Conservation (phyloP, 2,797 vertebrate species). For the Scarus forsteni region DNA sequence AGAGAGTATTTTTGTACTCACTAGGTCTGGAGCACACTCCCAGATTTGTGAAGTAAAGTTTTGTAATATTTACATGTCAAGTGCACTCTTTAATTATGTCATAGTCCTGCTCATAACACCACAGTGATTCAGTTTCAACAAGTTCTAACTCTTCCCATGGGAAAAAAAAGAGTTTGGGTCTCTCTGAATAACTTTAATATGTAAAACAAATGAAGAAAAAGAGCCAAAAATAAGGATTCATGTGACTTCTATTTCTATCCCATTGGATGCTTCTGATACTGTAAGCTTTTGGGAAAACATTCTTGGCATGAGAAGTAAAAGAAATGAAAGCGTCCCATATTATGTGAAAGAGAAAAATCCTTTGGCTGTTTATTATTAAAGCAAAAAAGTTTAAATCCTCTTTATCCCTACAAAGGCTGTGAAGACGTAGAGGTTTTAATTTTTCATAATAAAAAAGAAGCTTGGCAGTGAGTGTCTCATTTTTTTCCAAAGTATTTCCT, state of each 20-base stretch:
- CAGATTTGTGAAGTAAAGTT: conserved; percentile 28
- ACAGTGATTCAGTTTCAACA: conserved; percentile 27
- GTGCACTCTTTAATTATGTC: conserved; percentile 41
- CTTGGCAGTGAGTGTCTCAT: conserved; percentile 6
- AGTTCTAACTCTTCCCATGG: background rate
- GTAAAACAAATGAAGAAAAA: conserved; percentile 7
- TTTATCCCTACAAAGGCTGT: conserved; percentile 34
- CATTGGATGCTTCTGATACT: background rate
- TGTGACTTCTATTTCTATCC: conserved; percentile 9
- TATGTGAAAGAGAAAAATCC: background rate
- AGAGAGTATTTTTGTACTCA: conserved; percentile 18
- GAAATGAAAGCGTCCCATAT: background rate
- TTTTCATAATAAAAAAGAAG: conserved; percentile 41
- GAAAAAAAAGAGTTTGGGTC: background rate
- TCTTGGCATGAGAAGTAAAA: conserved; percentile 11
- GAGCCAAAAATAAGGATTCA: background rate
- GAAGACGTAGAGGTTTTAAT: conserved; percentile 41
- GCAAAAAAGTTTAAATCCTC: conserved; percentile 27
- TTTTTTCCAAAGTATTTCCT: conserved; percentile 39
- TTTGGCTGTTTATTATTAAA: conserved; percentile 34
- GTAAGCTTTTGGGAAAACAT: conserved; percentile 14
- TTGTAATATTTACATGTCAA: conserved; percentile 47
- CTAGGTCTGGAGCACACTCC: conserved; percentile 18
- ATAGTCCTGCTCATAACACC: conserved; percentile 14
- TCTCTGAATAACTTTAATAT: background rate